Evolutionary conservation across 2,113 vertebrate species (phyloP).

Genomic region (Dasyprocta punctata): DNA sequence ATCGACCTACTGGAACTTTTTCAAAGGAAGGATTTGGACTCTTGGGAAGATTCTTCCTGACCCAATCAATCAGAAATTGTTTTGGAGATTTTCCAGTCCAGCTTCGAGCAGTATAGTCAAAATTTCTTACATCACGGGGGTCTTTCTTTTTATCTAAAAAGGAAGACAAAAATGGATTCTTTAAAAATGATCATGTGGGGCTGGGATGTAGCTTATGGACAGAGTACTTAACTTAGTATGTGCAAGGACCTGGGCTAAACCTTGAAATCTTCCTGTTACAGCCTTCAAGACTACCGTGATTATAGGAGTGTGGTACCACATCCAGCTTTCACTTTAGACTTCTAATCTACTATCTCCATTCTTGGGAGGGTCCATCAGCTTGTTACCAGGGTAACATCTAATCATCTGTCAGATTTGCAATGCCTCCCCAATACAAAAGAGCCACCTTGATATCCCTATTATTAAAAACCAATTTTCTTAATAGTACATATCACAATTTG

Average conservation of each 20-base stretch:
- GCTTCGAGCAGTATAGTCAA: slow-evolving; percentile 97
- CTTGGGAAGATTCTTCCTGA: slow-evolving; percentile 96
- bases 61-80: slow-evolving; percentile 99
- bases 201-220: not conserved
- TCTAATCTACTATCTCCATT: not conserved
- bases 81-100: slow-evolving; percentile 99
- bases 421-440: not conserved
- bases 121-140: slow-evolving; percentile 94
- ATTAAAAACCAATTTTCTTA: not conserved
- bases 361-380: not conserved
- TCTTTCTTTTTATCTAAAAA: slow-evolving; percentile 92
- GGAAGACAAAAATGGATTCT: slow-evolving; percentile 38
- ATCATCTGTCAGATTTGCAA: not conserved
- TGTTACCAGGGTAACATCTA: not conserved
- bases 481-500: not conserved
- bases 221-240: not conserved
- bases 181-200: not conserved
- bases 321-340: not conserved
- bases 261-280: not conserved
- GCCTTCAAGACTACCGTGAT: not conserved
- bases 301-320: not conserved
- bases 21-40: slow-evolving; percentile 95
- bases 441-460: not conserved
- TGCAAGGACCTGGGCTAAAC: not conserved
- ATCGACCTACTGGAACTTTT: slow-evolving; percentile 93